Evolutionary conservation across 2,888 invertebrate genomes (phyloP), one percentile per base, ranked within the genome.

Genomic region (Nezara viridula): DNA sequence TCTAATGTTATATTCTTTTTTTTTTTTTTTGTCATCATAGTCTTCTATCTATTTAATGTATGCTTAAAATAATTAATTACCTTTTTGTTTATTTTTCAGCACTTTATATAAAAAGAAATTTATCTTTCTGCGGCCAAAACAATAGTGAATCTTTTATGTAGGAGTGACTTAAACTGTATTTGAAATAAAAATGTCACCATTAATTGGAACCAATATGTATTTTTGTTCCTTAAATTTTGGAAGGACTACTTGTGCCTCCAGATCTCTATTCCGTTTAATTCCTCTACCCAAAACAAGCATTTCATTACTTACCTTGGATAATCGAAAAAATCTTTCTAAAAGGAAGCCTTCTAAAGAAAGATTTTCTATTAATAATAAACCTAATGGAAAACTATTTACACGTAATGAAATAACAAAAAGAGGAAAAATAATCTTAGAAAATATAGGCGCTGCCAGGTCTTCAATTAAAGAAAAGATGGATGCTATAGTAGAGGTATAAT

Each of bases 401-500:
- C 81, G 44, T 12, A 21, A 44, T 12, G 40, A 93, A 92, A 92
- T 95, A 49, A 94, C 94, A 92, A 94, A 94, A 88, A 95, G 94
- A 91, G 95, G 95, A 90, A 95, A 95, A 91, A 93, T 94, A 89
- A 92, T 96, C 77, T 94, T 96, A 12, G 95, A 95, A 92, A 96
- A 96, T 92, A 95, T 96, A 90, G 94, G 95, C 91, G 95, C 95
- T 92, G 96, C 95, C 0, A 95, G 95, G 92, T 94, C 95, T 66
- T 96, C 95, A 92, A 95, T 96, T 24, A 95, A 95, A 92, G 96
- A 95, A 91, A 95, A 94, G 92, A 94, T 97, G 91, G 96, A 96
- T 92, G 95, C 95, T 92, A 95, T 96, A 91, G 95, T 81, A 2
- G 81, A 81, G 81, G 81, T 81, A 81, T 24, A 14, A 14, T 50